A percentile compares a stretch with the other conserved stretches of the same genome.
These are phyloP conservation scores for Oncorhynchus clarkii DNA, from an alignment of 2,113 vertebrate genomes.

Conservation along the genomic window DNA sequence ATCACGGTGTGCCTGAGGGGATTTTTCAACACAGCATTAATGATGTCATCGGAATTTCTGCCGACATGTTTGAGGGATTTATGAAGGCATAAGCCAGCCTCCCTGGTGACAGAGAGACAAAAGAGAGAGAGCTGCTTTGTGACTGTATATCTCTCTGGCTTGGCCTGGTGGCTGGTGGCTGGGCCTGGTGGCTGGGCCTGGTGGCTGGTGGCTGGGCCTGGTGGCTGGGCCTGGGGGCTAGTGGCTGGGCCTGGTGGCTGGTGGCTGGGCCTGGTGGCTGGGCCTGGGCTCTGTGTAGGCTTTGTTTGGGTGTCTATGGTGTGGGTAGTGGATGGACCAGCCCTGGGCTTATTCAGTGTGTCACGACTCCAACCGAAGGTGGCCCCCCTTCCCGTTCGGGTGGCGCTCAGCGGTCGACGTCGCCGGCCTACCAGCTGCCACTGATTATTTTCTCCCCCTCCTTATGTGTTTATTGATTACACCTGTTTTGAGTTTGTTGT, in stretches of 20 bases:
- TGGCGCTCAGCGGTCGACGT: too few relatives aligned
- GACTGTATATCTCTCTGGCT: background rate
- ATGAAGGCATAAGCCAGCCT: conserved; percentile 20
- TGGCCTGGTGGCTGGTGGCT: background rate
- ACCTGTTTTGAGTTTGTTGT: too few relatives aligned
- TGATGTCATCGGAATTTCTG: conserved; percentile 32
- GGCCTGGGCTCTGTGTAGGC: background rate
- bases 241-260: background rate
- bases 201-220: background rate
- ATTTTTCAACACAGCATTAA: conserved; percentile 35
- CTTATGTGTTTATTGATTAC: too few relatives aligned
- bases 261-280: background rate
- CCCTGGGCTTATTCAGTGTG: too few relatives aligned
- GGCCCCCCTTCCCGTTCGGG: too few relatives aligned
- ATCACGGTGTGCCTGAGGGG: conserved; percentile 17
- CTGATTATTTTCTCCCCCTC: too few relatives aligned
- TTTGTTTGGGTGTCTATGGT: background rate
- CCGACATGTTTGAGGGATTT: conserved; percentile 46
- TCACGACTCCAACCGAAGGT: too few relatives aligned
- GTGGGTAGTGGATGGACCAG: too few relatives aligned
- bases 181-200: background rate
- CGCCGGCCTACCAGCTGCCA: too few relatives aligned
- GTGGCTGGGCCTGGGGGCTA: too few relatives aligned
- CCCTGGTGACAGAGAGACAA: conserved; percentile 16
- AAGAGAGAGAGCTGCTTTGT: conserved; percentile 1